These are phyloP conservation scores for Ochotona princeps DNA, from an alignment of 2,113 vertebrate species.

Conservation along the genomic window DNA sequence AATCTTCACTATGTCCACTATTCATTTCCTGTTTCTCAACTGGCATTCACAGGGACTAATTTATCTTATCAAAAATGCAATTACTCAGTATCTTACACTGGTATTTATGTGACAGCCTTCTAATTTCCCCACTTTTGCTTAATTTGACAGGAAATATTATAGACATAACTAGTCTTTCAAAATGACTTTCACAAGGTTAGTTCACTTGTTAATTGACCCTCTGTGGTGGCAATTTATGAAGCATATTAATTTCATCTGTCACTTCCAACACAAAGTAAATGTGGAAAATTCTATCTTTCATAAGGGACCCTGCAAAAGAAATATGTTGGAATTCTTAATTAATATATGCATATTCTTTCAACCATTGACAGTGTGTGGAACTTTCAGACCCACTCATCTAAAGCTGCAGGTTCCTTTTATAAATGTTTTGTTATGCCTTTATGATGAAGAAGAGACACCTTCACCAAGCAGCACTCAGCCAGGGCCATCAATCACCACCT, in stretches of 20 bases:
- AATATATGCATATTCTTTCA: conserved; percentile 82
- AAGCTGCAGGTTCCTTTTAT: conserved; percentile 66
- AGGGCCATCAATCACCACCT: conserved; percentile 74
- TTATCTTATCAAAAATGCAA: conserved; percentile 86
- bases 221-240: conserved; percentile 89
- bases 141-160: conserved; percentile 88
- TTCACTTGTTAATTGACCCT: conserved; percentile 90
- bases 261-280: conserved; percentile 85
- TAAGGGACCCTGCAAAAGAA: conserved; percentile 85
- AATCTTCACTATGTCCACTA: conserved; percentile 18
- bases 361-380: conserved; percentile 64
- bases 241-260: conserved; percentile 89
- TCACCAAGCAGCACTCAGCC: conserved; percentile 60
- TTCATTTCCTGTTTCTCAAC: conserved; percentile 68
- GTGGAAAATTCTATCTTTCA: conserved; percentile 87
- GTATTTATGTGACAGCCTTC: conserved; percentile 88
- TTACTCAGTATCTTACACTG: conserved; percentile 82
- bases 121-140: conserved; percentile 86
- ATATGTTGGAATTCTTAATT: conserved; percentile 86
- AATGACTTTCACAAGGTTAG: conserved; percentile 90
- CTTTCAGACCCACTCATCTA: conserved; percentile 58
- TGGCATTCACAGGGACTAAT: conserved; percentile 84
- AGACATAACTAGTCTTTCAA: conserved; percentile 87
- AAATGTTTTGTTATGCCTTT: conserved; percentile 65
- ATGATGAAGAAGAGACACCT: conserved; percentile 71